Evolutionary conservation across 2,888 invertebrate genomes (phyloP), one percentile per base, ranked within the genome.

Genomic region (Andrena chrysosceles): DNA sequence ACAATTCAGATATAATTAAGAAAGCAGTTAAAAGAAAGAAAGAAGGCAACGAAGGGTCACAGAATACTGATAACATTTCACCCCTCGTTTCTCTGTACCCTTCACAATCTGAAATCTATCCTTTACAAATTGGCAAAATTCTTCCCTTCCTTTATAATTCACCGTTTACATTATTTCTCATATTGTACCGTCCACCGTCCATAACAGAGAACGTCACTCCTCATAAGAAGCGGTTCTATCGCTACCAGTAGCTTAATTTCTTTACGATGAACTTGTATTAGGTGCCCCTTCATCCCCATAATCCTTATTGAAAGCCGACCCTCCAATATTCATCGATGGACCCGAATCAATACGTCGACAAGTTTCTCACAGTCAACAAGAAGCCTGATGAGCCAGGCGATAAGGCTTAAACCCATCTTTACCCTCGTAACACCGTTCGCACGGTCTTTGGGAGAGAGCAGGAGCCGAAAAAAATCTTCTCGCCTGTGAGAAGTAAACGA

Each of bases 301-400:
- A 77, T 77, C 56, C 54, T 42, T 42, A 26, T 23, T 31, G 52
- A 42, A 26, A 20, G 52, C 26, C 26, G 26, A 42, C n/a, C 49
- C 33, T 23, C 49, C 59, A 10, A 73, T 66, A 49, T 42, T 59
- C 64, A 42, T 66, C 49, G 66, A 77, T 49, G 23, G 33, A 13
- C 26, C 8, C 48, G 16, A 26, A 35, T 56, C 73, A 49, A 77
- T 74, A 74, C 49, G 26, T 77, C 66, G 56, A 49, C 56, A 73
- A 63, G 26, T 26, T 31, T 54, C 4, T 54, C 5, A 23, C 20
- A 49, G 54, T 10, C 62, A 20, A 54, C 13, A 16, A 49, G 54
- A 64, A 64, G 63, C 64, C 33, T 16, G 73, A 62, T 23, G 69
- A 79, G 26, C 4, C 16, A 62, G 10, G 56, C 56, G 76, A 79